Evolutionary conservation across 2,113 vertebrate species (phyloP), one percentile per base, ranked within the genome.

Genomic region (Perca schrenkii): DNA sequence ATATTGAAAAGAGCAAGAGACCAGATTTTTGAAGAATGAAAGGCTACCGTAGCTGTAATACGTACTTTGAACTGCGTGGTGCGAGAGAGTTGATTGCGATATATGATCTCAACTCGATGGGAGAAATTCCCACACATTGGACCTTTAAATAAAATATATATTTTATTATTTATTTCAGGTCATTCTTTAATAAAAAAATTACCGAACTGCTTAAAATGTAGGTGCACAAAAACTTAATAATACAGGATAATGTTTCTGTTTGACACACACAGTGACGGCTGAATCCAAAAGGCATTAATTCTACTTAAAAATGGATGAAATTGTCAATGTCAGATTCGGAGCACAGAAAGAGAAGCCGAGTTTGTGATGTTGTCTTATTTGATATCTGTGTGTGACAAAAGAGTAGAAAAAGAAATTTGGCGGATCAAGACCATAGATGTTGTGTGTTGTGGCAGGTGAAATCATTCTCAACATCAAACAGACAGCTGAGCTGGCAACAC

Each of bases 401-500:
- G 54, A 53, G 4, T 19, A 4, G 31, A 47, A 31, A 10, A 36
- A 25, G 17, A 49, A 25, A 43, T 16, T 62, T 17, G 22, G 28
- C 63, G 49, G 53, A 85, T 53, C 65, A 3, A 54, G 75, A 75
- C n/a, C 76, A 52, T 77, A 83, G 67, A 79, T 76, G 84, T 60
- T 52, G 58, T 78, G 43, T 78, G 43, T 47, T 68, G 68, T 53
- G 58, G 34, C 73, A 77, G 77, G 36, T 84, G 63, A 84, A 80
- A 64, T 73, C 8, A 52, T 64, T 62, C 34, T 50, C 16, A 14
- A 57, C 76, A 74, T 79, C 82, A 80, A 58, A 80, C 46, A 54
- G 15, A 28, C 66, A 70, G 56, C 65, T 76, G 56, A 68, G 63
- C 69, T 17, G 17, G 61, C 22, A 75, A 69, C 50, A 68, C 40